Evolutionary conservation across 2,113 vertebrate genomes (phyloP), one percentile per base, ranked within the genome.

Genomic region (Passerina amoena): DNA sequence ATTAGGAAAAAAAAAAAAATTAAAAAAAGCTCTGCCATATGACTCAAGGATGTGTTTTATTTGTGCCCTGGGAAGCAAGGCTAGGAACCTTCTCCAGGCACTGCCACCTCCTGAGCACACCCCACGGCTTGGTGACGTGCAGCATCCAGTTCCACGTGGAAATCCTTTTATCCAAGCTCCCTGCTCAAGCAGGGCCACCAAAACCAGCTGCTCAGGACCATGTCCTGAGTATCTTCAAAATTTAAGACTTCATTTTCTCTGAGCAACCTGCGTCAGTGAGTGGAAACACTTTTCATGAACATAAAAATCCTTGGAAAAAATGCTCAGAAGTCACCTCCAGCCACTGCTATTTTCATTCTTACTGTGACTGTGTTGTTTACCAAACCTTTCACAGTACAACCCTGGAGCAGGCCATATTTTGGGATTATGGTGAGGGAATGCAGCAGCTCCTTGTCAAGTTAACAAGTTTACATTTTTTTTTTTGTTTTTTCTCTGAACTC

Each of bases 21-120:
- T 59, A 10, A 68, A 85, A 75, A 84, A 59, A 4, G 21, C 56
- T 70, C 42, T 94, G 85, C 76, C 94, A 88, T 66, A 42, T 93
- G 93, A 96, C 92, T 86, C 3, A 28, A 90, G 65, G 88, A 88
- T 83, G 87, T 82, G 85, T 95, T 93, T 90, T 59, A 90, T 65
- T 28, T 44, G 66, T 95, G 91, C 59, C 79, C 92, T 95, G 94
- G 75, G 93, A 96, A 88, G 87, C 63, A 92, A 95, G 79, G 90
- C 81, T 31, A 83, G 86, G 94, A 83, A 80, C 82, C 70, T 50
- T 63, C 44, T 33, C 47, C 73, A 64, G 22, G 63, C 79, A 40
- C 53, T 82, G 81, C 30, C 82, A 80, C 71, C 79, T 83, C 76
- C 79, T 37, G 57, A 91, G 86, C 37, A 86, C 73, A 61, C 38